phyloP scores from a whole-genome alignment of 2,888 invertebrate species.

The Stomorhina lunata region DNA sequence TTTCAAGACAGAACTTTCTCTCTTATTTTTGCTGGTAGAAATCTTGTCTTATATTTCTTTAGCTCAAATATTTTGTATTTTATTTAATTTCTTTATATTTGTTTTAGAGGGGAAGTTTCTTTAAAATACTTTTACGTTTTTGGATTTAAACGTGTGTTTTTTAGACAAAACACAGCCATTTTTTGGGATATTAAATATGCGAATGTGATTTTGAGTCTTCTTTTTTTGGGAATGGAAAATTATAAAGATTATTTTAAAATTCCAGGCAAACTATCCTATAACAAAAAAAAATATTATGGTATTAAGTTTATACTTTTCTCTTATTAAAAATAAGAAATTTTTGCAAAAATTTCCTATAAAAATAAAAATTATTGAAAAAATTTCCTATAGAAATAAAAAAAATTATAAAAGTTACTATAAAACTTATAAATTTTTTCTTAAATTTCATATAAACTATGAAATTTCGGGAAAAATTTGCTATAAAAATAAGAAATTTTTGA shows the following conservation, averaged over 20 bases:
- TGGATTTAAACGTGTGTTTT: slow-evolving; percentile 22
- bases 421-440: too few species aligned
- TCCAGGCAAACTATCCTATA: too few species aligned
- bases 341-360: too few species aligned
- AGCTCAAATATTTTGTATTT: slow-evolving; percentile 15
- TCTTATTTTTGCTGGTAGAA: neutral
- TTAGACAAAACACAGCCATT: slow-evolving; percentile 24
- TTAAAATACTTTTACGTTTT: neutral
- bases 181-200: neutral
- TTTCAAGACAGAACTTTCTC: slow-evolving; percentile 38
- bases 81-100: slow-evolving; percentile 17
- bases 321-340: too few species aligned
- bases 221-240: slow-evolving; percentile 23
- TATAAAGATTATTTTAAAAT: slow-evolving; percentile 20
- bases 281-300: too few species aligned
- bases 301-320: too few species aligned
- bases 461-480: too few species aligned
- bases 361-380: too few species aligned
- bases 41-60: neutral
- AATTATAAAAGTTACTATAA: too few species aligned
- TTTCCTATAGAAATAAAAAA: too few species aligned
- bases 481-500: too few species aligned
- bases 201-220: neutral
- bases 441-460: too few species aligned
- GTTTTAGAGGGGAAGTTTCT: slow-evolving; percentile 33